Evolutionary conservation across 2,888 invertebrate species (phyloP), one percentile per base, ranked within the genome.

Genomic region (Podotricha telesiphe): DNA sequence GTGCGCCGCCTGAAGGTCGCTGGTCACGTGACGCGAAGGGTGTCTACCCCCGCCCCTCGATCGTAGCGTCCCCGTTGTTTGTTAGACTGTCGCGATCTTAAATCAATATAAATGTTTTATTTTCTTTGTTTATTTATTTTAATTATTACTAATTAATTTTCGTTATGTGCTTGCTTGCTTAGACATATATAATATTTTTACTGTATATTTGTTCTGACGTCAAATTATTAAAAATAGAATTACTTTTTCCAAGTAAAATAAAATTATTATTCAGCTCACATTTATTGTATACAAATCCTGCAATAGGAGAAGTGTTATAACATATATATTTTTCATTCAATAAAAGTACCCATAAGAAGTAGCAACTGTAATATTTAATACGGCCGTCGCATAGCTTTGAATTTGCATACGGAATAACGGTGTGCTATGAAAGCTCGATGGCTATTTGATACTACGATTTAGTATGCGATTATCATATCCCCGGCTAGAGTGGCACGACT

Each of bases 1-100:
- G 89, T 90, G 91, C 89, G 91, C 92, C 86, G 90, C 86, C 85
- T 90, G 93, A 92, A 93, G 93, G 93, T 93, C 92, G 91, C 85
- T 77, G 77, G 86, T 90, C 91, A 87, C 88, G 88, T 88, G 89
- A 89, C 86, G 83, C 80, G 77, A 88, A 93, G 94, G 93, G 86
- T 80, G 77, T 79, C 77, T 76, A 78, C 78, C 79, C 79, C 80
- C 82, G 79, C 76, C 77, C 74, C 77, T 78, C 76, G 76, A 76
- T 75, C 78, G 78, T 82, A 79, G 79, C 77, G 76, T 67, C 76
- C 73, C 78, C 72, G 75, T 79, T 81, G 77, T 78, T 80, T 80
- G 74, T 73, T 79, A 68, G 76, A 88, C 81, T 77, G 70, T 83
- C 85, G 80, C 73, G 78, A 72, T 74, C 82, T 78, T 71, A 86